Conservation (phyloP, 1,140 invertebrate species). For the Drosophila subobscura region DNA sequence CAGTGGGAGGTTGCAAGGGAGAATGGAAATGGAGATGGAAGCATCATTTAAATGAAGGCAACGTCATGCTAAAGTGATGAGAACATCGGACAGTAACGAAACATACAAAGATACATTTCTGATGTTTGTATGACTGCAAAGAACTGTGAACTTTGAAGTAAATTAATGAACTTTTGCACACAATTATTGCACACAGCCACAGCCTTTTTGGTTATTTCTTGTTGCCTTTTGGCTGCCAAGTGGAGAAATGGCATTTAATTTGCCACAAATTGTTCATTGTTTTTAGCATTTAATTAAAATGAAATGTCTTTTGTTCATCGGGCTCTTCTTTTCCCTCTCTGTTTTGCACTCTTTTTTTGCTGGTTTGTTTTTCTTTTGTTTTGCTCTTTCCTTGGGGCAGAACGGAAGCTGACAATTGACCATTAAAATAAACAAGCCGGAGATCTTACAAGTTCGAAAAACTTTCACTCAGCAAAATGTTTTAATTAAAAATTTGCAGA, state of each 20-base stretch:
- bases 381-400: slow-evolving; percentile 7
- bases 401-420: slow-evolving; percentile 75
- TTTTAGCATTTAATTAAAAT: slow-evolving; percentile 66
- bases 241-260: slow-evolving; percentile 68
- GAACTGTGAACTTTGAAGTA: slow-evolving; percentile 50
- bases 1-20: slow-evolving; percentile 1
- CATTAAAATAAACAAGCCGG: slow-evolving; percentile 50
- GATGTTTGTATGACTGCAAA: slow-evolving; percentile 42
- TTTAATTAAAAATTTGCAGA: slow-evolving; percentile 68
- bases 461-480: slow-evolving; percentile 68
- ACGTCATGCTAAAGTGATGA: slow-evolving; percentile 44
- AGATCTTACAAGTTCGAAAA: slow-evolving; percentile 41
- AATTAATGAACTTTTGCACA: slow-evolving; percentile 68
- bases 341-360: slow-evolving; percentile 50
- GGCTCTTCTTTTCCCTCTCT: slow-evolving; percentile 11
- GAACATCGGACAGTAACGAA: slow-evolving; percentile 38
- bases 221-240: slow-evolving; percentile 35
- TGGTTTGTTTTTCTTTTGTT: slow-evolving; percentile 24
- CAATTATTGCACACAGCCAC: slow-evolving; percentile 47
- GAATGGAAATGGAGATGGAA: background rate
- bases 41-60: slow-evolving; percentile 65
- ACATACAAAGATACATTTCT: slow-evolving; percentile 28
- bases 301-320: slow-evolving; percentile 47
- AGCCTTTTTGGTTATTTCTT: slow-evolving; percentile 23
- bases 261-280: slow-evolving; percentile 75